Conservation (phyloP, 2,113 vertebrate species). For the Phyllostomus discolor region DNA sequence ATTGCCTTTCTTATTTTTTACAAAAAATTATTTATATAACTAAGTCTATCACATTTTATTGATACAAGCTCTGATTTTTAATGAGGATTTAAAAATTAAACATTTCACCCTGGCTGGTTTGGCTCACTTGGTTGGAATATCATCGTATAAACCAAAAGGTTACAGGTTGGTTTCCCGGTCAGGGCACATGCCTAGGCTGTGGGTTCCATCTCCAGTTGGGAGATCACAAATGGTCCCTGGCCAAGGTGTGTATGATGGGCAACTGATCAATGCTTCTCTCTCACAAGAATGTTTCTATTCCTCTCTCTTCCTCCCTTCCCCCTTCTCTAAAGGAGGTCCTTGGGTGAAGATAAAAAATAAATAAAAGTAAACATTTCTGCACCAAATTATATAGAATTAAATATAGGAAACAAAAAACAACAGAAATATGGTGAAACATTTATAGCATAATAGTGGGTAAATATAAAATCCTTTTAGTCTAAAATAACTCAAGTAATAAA, state of each 20-base stretch:
- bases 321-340: too few relatives aligned
- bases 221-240: too few relatives aligned
- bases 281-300: too few relatives aligned
- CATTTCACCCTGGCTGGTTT: background rate
- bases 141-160: too few relatives aligned
- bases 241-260: too few relatives aligned
- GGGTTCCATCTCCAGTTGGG: too few relatives aligned
- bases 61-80: background rate
- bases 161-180: too few relatives aligned
- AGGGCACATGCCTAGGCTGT: too few relatives aligned
- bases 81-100: background rate
- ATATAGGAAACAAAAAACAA: background rate
- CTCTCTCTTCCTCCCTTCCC: too few relatives aligned
- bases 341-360: too few relatives aligned
- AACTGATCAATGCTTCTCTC: too few relatives aligned
- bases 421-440: background rate
- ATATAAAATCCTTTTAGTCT: background rate
- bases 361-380: background rate
- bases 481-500: background rate
- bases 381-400: background rate
- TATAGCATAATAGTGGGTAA: background rate
- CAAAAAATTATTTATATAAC: background rate
- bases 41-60: background rate
- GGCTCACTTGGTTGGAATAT: too few relatives aligned
- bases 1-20: background rate